Evolutionary conservation across 2,888 invertebrate species (phyloP).

Genomic region (Blastobasis lacticolella): DNA sequence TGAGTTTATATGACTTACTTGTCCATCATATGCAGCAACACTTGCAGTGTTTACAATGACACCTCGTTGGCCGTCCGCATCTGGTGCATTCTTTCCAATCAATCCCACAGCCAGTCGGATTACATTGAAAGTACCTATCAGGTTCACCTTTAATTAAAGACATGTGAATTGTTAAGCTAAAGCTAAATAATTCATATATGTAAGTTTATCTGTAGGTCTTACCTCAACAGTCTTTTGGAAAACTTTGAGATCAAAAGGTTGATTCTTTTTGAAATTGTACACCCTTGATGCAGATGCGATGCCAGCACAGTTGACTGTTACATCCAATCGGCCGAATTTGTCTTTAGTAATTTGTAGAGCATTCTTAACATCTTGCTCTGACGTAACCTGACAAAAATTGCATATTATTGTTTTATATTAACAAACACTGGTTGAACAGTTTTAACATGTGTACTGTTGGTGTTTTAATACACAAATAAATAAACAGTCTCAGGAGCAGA

Average conservation of each 20-base stretch:
- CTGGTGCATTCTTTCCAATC: slow-evolving; percentile 89
- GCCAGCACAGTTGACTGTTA: slow-evolving; percentile 96
- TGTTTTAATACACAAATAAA: too few species aligned
- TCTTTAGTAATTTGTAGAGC: slow-evolving; percentile 83
- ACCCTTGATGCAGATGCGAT: slow-evolving; percentile 90
- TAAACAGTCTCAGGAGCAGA: too few species aligned
- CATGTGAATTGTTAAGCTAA: not conserved
- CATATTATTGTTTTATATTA: not conserved
- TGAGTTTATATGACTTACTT: slow-evolving; percentile 27
- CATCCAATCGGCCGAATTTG: slow-evolving; percentile 90
- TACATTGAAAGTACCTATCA: slow-evolving; percentile 95
- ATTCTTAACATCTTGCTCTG: slow-evolving; percentile 83
- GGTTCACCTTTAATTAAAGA: slow-evolving; percentile 80
- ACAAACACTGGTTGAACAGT: not conserved
- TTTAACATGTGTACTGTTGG: too few species aligned
- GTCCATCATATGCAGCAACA: slow-evolving; percentile 95
- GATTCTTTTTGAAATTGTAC: slow-evolving; percentile 92
- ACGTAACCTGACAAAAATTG: slow-evolving; percentile 77
- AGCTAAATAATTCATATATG: not conserved
- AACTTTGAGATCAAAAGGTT: slow-evolving; percentile 82
- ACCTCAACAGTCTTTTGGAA: slow-evolving; percentile 84
- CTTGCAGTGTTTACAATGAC: slow-evolving; percentile 97
- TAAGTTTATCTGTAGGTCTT: not conserved
- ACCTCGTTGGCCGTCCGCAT: slow-evolving; percentile 90
- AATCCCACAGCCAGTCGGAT: slow-evolving; percentile 87